A percentile compares a stretch with the other conserved stretches of the same genome.
These are phyloP conservation scores for Melinaea menophilus DNA, from an alignment of 2,888 invertebrate genomes.

Conservation along the genomic window DNA sequence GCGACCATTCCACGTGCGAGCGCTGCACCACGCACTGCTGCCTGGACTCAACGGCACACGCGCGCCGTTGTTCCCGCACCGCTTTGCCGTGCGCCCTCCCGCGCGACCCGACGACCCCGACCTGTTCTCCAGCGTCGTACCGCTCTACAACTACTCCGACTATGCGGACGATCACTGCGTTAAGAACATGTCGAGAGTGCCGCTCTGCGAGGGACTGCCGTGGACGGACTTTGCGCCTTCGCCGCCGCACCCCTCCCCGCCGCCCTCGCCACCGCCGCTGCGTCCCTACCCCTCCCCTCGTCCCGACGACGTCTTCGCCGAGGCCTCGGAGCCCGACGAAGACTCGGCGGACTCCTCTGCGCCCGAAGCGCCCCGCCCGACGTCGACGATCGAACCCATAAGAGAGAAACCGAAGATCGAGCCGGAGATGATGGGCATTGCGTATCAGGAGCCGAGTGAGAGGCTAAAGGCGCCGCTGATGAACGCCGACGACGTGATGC, in stretches of 20 bases:
- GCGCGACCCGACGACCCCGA: conserved; percentile 47
- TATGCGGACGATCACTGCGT: conserved; percentile 70
- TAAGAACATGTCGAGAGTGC: conserved; percentile 62
- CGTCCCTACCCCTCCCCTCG: conserved; percentile 61
- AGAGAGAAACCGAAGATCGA: conserved; percentile 29
- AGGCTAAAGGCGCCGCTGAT: conserved; percentile 57
- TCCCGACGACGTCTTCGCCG: conserved; percentile 46
- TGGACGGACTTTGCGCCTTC: conserved; percentile 63
- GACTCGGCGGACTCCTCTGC: conserved; percentile 25
- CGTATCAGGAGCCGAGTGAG: conserved; percentile 54
- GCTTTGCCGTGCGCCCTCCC: conserved; percentile 60
- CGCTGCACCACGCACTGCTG: conserved; percentile 74
- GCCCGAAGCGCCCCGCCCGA: conserved; percentile 24
- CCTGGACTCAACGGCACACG: conserved; percentile 80
- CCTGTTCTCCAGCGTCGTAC: conserved; percentile 65
- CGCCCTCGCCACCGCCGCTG: conserved; percentile 54
- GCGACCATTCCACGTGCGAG: conserved; percentile 72
- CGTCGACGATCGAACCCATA: conserved; percentile 27
- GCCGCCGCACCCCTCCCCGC: conserved; percentile 58
- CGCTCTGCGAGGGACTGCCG: conserved; percentile 56
- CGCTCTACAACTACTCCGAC: conserved; percentile 69
- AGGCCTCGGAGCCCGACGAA: conserved; percentile 39
- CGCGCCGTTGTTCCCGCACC: conserved; percentile 59
- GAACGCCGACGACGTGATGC: conserved; percentile 47
- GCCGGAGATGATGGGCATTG: conserved; percentile 41